Conservation (phyloP, 2,797 vertebrate species). For the Rhinichthys osculus region DNA sequence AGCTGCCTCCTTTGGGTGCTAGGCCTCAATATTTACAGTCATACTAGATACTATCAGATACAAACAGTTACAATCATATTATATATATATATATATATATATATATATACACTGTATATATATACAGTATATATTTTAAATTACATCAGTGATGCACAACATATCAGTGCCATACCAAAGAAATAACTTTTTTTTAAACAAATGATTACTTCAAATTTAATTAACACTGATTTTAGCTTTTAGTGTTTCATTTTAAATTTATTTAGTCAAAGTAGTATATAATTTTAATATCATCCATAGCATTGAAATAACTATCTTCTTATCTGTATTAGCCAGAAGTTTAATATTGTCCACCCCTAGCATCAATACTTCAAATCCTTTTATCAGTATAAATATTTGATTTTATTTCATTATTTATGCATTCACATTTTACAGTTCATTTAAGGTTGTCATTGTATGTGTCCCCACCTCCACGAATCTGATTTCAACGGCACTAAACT, state of each 20-base stretch:
- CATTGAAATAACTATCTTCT: not conserved
- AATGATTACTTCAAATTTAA: not conserved
- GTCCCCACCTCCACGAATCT: slow-evolving; percentile 82
- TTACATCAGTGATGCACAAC: not conserved
- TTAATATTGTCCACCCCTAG: not conserved
- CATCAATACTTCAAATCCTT: not conserved
- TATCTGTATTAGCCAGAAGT: not conserved
- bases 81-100: not conserved
- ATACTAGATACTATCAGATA: no score
- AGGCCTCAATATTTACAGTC: not conserved
- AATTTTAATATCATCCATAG: not conserved
- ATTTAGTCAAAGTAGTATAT: not conserved
- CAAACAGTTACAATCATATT: no score
- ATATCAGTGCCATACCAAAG: not conserved
- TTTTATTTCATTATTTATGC: not conserved
- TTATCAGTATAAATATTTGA: not conserved
- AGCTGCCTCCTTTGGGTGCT: not conserved
- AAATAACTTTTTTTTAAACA: not conserved
- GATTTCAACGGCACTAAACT: slow-evolving; percentile 92
- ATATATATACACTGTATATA: not conserved
- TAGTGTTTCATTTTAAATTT: not conserved
- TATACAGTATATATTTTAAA: not conserved
- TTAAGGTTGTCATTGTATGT: not conserved
- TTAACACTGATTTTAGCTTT: not conserved
- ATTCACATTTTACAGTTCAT: not conserved